Percentiles rank a stretch among this genome's conserved stretches.
phyloP scores from a whole-genome alignment of 92 coral and sea anemone species.

The Actinernus sp. region DNA sequence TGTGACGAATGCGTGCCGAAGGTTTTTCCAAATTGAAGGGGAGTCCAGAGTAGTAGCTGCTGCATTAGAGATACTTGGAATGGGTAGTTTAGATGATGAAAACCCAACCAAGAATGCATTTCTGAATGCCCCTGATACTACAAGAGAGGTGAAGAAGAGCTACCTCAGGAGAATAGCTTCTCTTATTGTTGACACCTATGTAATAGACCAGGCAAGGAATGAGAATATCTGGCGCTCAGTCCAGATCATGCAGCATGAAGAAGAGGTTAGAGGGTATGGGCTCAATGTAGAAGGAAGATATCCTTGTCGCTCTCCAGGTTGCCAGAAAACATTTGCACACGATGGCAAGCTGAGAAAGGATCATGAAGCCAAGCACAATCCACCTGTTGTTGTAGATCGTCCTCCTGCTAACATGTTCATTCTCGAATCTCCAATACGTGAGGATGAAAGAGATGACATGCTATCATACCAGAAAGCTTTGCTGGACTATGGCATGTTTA shows the following conservation, averaged over 20 bases:
- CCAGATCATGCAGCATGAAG: constrained; percentile 23
- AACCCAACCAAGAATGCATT: constrained; percentile 24
- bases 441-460: constrained; percentile 69
- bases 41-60: constrained; percentile 72
- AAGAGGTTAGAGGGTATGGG: too few relatives aligned
- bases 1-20: constrained; percentile 72
- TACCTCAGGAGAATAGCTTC: constrained; percentile 54
- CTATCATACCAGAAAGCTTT: constrained; percentile 73
- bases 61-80: constrained; percentile 66
- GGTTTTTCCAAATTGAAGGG: constrained; percentile 71
- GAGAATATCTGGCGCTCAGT: constrained; percentile 34
- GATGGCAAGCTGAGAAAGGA: constrained; percentile 66
- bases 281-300: constrained; percentile 61
- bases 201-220: constrained; percentile 61
- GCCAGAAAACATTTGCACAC: constrained; percentile 60
- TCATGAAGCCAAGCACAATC: constrained; percentile 73
- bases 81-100: constrained; percentile 44
- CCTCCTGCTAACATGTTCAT: too few relatives aligned
- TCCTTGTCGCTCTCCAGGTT: constrained; percentile 69
- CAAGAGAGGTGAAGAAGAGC: constrained; percentile 48
- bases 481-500: constrained; percentile 72
- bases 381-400: constrained; percentile 59
- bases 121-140: constrained; percentile 6
- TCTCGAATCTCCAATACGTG: too few relatives aligned
- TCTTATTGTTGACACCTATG: constrained; percentile 68